phyloP scores from a whole-genome alignment of 2,113 vertebrate genomes.

The Colius striatus region DNA sequence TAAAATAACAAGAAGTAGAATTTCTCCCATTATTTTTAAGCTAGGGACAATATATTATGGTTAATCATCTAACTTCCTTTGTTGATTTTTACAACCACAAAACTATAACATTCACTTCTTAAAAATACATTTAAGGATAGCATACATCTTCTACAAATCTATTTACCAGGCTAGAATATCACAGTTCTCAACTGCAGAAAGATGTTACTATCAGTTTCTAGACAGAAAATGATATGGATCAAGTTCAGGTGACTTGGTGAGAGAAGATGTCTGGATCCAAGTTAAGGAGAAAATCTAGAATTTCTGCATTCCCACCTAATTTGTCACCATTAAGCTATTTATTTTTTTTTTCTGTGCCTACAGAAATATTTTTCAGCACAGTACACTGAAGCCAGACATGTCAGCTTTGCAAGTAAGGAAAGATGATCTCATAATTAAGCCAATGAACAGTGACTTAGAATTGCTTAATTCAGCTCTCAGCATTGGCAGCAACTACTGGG shows the following conservation, averaged over 20 bases:
- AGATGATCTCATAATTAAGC: not conserved
- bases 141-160: not conserved
- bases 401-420: not conserved
- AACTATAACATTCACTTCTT: not conserved
- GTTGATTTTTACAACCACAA: not conserved
- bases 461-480: not conserved
- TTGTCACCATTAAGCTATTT: not conserved
- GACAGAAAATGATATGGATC: not conserved
- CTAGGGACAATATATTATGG: not conserved
- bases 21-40: not conserved
- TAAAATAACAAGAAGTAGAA: not conserved
- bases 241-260: not conserved
- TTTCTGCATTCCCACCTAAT: not conserved
- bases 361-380: not conserved
- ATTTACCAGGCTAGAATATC: not conserved
- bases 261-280: not conserved
- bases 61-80: not conserved
- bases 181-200: not conserved
- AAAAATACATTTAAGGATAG: not conserved
- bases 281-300: not conserved
- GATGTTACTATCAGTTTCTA: not conserved
- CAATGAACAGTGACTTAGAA: not conserved
- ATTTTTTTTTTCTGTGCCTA: not conserved
- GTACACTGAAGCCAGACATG: not conserved
- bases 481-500: not conserved